Evolutionary conservation across 2,888 invertebrate species (phyloP), one percentile per base, ranked within the genome.

Genomic region (Leptothorax acervorum): DNA sequence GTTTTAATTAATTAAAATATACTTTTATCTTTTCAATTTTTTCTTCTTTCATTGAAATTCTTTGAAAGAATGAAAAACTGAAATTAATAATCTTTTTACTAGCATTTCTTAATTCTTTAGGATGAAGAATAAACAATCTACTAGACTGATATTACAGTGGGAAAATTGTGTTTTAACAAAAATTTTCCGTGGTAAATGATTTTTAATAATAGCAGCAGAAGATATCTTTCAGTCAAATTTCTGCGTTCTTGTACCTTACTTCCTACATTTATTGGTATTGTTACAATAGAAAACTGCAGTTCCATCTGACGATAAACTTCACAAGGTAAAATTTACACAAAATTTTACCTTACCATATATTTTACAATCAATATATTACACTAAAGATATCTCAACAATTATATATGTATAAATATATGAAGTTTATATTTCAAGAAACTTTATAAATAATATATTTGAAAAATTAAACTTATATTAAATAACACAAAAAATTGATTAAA

Each of bases 271-370:
- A 53, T 53, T 78, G 28, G 8, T 42, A 28, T 42, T 68, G 53
- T 55, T 68, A 39, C 0, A 42, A 53, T 31, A 78, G 68, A 28
- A 55, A 78, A 68, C 53, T 78, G 23, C 31, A 45, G n/a, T 78
- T 68, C 0, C 55, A n/a, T 68, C 28, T 23, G 28, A 68, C 8
- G 55, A 55, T 78, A 68, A 78, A 53, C 8, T 53, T 42, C 0
- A 45, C 18, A 51, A 18, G 28, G 1, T 5, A 23, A 35, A 23
- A 62, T 15, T 15, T 1, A 45, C 3, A 42, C 15, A 35, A 35
- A 35, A 75, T n/a, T 48, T 60, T 28, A 45, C 5, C 5, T 73
- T 73, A 2, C 2, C 9, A 12, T 48, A 18, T 35, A 5, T 39
- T 65, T 74, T n/a, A 35, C 31, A 74, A 74, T 45, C 1, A 23